A percentile compares a stretch with the other conserved stretches of the same genome.
phyloP scores from a whole-genome alignment of 2,797 vertebrate species.

The Poeciliopsis paucimaculata region DNA sequence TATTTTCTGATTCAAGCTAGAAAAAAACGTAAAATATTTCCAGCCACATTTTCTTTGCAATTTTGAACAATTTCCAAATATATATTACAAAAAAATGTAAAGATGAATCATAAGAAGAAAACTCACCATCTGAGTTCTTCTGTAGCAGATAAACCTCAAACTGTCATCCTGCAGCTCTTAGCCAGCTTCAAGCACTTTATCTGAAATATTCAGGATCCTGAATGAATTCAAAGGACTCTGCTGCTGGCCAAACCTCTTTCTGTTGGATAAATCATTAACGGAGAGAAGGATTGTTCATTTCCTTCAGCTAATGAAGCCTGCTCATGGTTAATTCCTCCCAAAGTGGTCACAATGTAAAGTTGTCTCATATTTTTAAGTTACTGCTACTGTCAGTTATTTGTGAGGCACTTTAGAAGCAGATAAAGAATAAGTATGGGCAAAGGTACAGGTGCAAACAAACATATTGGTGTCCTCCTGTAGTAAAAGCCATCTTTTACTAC shows the following conservation, averaged over 20 bases:
- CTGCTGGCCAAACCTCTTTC: conserved; percentile 49
- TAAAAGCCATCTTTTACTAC: not conserved
- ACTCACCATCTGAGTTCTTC: conserved; percentile 54
- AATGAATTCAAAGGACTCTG: conserved; percentile 66
- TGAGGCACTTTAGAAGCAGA: not conserved
- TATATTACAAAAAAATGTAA: conserved; percentile 11
- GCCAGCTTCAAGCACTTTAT: conserved; percentile 35
- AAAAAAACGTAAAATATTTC: not conserved
- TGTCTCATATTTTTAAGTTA: not conserved
- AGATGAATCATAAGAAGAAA: conserved; percentile 4
- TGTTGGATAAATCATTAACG: conserved; percentile 81
- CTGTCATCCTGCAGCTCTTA: not conserved
- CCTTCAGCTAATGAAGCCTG: conserved; percentile 74
- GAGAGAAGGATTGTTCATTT: conserved; percentile 74
- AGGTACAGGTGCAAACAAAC: not conserved
- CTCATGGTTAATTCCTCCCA: conserved; percentile 49
- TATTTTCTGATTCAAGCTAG: not conserved
- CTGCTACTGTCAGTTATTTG: not conserved
- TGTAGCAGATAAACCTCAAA: not conserved
- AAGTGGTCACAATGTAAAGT: conserved; percentile 30
- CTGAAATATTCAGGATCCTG: conserved; percentile 56
- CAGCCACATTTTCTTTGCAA: not conserved
- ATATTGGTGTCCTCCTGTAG: not conserved
- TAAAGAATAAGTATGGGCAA: not conserved
- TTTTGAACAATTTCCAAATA: conserved; percentile 9